Evolutionary conservation across 1,140 invertebrate genomes (phyloP).

Genomic region (Caenorhabditis tropicalis): DNA sequence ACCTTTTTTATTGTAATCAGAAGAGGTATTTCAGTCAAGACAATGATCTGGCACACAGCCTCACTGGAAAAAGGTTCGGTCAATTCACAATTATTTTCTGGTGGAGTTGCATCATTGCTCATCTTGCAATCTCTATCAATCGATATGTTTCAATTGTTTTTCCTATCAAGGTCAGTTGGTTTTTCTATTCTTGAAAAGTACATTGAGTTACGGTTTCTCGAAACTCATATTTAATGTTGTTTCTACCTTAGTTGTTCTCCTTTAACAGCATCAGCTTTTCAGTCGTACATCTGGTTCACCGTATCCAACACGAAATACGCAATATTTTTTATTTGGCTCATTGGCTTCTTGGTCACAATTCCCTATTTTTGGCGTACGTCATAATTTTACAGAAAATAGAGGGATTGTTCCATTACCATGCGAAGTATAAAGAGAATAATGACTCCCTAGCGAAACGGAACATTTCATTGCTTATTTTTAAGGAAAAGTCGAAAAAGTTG

Average conservation of each 20-base stretch:
- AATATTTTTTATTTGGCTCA: not conserved
- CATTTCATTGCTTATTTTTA: no score
- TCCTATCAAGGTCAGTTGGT: conserved; percentile 1
- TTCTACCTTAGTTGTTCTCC: no score
- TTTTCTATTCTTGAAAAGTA: no score
- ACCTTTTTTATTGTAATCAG: no score
- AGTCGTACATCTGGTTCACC: conserved; percentile 23
- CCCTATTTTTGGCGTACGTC: conserved; percentile 45
- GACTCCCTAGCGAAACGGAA: no score
- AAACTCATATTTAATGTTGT: no score
- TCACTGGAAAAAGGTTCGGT: not conserved
- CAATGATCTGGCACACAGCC: not conserved
- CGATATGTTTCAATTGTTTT: conserved; percentile 17
- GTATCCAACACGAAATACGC: not conserved
- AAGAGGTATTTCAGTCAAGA: not conserved
- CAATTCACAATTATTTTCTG: conserved; percentile 13
- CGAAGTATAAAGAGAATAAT: no score
- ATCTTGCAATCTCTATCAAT: conserved; percentile 7
- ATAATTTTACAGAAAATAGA: no score
- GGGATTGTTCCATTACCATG: no score
- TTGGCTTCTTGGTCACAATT: conserved; percentile 17
- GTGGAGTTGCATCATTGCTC: conserved; percentile 12
- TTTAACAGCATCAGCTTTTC: not conserved
- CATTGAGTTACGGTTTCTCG: no score
- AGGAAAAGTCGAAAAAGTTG: no score